These are phyloP conservation scores for Cebus imitator DNA, from an alignment of 2,113 vertebrate genomes.

Conservation along the genomic window DNA sequence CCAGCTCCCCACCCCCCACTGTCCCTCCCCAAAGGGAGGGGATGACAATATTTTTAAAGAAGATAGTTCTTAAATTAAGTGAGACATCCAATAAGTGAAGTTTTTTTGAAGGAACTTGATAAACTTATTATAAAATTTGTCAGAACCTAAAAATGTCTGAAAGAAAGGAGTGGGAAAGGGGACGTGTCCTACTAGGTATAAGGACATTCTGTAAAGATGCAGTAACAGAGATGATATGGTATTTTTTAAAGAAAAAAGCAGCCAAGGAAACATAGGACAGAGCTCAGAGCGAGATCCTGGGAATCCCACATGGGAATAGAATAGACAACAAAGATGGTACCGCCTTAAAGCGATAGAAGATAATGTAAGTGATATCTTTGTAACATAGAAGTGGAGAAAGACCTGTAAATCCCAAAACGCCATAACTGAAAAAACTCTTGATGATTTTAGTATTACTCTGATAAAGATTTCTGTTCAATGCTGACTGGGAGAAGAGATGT, in stretches of 20 bases:
- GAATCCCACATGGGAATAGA: background rate
- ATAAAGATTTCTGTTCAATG: background rate
- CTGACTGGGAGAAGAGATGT: background rate
- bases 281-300: background rate
- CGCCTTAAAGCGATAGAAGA: background rate
- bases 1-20: too few species aligned
- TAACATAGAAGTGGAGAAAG: background rate
- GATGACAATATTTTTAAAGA: background rate
- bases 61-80: too few species aligned
- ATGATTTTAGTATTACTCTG: background rate
- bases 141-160: background rate
- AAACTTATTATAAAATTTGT: background rate
- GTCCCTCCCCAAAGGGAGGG: too few species aligned
- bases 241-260: background rate
- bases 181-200: background rate
- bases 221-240: background rate
- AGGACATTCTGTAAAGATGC: background rate
- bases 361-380: background rate
- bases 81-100: background rate
- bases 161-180: background rate
- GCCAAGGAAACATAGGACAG: background rate
- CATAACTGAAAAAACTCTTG: background rate
- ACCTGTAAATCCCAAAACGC: background rate
- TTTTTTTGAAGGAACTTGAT: background rate
- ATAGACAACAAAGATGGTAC: accelerated